Conservation (phyloP, 2,113 vertebrate species). For the Neotoma lepida region DNA sequence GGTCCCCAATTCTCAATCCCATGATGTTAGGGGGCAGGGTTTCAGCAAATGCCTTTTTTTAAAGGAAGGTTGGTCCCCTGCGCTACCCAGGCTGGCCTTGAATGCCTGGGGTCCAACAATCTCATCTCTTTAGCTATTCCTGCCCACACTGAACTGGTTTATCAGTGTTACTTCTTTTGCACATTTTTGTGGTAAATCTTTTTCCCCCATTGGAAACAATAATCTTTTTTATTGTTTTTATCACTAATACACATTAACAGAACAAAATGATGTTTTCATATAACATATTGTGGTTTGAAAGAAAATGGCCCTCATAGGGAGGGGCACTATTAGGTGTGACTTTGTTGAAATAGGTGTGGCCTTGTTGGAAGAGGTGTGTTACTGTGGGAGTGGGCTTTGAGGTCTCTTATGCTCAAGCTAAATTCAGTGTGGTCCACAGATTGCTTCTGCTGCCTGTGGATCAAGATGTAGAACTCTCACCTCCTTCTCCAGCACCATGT, state of each 20-base stretch:
- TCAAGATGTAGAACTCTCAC: too few relatives aligned
- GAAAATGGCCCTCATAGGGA: too few relatives aligned
- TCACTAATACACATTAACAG: not conserved
- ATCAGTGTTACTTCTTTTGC: not conserved
- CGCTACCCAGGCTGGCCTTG: not conserved
- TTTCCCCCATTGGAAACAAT: not conserved
- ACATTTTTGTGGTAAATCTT: not conserved
- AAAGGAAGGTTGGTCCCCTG: too few relatives aligned
- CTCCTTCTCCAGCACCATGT: too few relatives aligned
- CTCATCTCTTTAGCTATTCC: not conserved
- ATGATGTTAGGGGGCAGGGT: not conserved
- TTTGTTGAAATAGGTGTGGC: too few relatives aligned
- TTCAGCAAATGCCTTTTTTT: not conserved
- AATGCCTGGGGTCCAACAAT: not conserved
- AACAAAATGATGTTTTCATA: not conserved
- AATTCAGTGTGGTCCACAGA: too few relatives aligned
- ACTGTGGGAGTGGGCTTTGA: too few relatives aligned
- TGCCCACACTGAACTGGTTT: not conserved
- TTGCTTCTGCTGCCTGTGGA: too few relatives aligned
- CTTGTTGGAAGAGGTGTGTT: too few relatives aligned
- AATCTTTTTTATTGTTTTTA: not conserved
- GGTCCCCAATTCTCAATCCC: not conserved
- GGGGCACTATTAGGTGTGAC: too few relatives aligned
- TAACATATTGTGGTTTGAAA: not conserved
- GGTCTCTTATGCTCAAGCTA: too few relatives aligned